Evolutionary conservation across 2,888 invertebrate genomes (phyloP).

Genomic region (Leptinotarsa haldemani): DNA sequence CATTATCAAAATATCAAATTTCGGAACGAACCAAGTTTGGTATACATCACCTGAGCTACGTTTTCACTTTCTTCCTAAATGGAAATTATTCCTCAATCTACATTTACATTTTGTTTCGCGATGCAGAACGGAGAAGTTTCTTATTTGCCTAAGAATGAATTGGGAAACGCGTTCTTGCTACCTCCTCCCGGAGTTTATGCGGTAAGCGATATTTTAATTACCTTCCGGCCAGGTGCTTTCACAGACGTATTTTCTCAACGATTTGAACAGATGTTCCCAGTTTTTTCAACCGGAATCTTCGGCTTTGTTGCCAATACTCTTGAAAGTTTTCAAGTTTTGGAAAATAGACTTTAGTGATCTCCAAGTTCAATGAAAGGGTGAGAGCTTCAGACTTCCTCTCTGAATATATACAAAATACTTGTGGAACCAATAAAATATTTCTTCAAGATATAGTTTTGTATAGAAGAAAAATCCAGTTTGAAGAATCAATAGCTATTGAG

Average conservation of each 20-base stretch:
- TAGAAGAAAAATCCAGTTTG: no score
- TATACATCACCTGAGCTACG: neutral
- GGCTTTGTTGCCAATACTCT: neutral
- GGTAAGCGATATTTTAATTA: constrained; percentile 11
- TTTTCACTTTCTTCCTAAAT: neutral
- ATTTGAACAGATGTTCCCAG: neutral
- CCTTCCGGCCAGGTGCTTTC: neutral
- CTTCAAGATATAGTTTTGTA: no score
- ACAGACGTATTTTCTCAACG: constrained; percentile 4
- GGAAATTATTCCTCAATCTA: constrained; percentile 10
- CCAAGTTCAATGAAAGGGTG: neutral
- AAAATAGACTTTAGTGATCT: neutral
- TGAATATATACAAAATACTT: no score
- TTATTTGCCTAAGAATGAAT: constrained; percentile 10
- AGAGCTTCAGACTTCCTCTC: neutral
- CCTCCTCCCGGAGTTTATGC: neutral
- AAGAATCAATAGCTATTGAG: no score
- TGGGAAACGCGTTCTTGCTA: neutral
- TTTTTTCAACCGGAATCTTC: neutral
- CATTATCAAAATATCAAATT: no score
- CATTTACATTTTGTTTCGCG: constrained; percentile 10
- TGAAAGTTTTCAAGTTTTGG: neutral
- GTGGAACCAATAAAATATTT: no score
- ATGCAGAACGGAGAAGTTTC: constrained; percentile 1
- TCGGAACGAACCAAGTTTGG: no score